Evolutionary conservation across 2,888 invertebrate species (phyloP), one percentile per base, ranked within the genome.

Genomic region (Labia minor): DNA sequence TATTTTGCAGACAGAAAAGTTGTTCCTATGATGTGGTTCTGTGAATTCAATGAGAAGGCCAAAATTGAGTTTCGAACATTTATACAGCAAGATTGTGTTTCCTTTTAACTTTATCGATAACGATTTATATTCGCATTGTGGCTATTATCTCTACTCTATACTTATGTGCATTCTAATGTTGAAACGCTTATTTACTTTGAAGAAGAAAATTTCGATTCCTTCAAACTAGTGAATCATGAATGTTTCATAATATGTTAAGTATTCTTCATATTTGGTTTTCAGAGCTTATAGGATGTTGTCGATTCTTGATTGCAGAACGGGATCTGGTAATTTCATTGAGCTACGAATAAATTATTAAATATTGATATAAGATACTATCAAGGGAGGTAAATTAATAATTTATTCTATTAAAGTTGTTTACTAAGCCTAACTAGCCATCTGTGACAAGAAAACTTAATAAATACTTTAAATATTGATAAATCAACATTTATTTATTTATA

Each of bases 51-150:
- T 49, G 49, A 49, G 49, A 49, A 49, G 49, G 14, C 49, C n/a
- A 49, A 49, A 49, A 49, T 49, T 49, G 49, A 49, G 49, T 49
- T 49, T 49, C 2, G 49, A 49, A 49, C 49, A 49, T 49, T 49
- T 49, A 49, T 49, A 49, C 14, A 49, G 49, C 49, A 49, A 49
- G 49, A 49, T 49, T 49, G 49, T 14, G 49, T 49, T 49, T 49
- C 49, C 49, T 49, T 49, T 49, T 49, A 49, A 49, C 49, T 49
- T 49, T 49, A 11, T 49, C 49, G 4, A 49, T 49, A 49, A 49
- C 49, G 49, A 49, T 49, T 49, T 49, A 49, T 49, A 49, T 49
- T 49, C 49, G 49, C 49, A 49, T 49, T 49, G 49, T 49, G 49
- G 49, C 49, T 14, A 49, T 49, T 49, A n/a, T 49, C 3, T 49